phyloP scores from a whole-genome alignment of 2,888 invertebrate species.

The Philereme transversata region DNA sequence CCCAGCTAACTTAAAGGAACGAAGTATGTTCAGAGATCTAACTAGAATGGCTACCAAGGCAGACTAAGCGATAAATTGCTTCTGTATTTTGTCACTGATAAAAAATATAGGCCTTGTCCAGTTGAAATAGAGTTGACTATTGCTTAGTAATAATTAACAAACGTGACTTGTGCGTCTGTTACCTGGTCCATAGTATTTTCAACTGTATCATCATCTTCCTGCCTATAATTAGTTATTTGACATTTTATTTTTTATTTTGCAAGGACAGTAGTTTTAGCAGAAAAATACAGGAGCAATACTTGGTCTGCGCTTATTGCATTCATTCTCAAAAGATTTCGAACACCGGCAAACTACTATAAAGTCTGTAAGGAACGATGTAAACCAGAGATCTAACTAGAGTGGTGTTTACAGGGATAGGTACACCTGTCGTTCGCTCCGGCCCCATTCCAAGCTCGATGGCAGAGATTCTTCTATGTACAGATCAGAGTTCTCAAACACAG shows the following conservation, averaged over 20 bases:
- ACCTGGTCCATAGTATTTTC: no score
- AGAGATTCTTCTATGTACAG: constrained; percentile 95
- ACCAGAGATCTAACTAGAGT: constrained; percentile 24
- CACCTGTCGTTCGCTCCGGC: constrained; percentile 79
- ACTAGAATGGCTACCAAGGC: constrained; percentile 1
- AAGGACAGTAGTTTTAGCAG: constrained; percentile 61
- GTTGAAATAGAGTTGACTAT: no score
- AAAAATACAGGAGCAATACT: constrained; percentile 76
- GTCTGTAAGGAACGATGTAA: neutral
- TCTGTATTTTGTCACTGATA: no score
- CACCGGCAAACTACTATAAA: constrained; percentile 13
- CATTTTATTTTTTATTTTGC: no score
- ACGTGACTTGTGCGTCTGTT: no score
- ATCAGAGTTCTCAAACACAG: constrained; percentile 86
- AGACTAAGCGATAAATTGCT: no score
- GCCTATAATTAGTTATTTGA: no score
- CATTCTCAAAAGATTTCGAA: constrained; percentile 58
- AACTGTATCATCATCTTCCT: no score
- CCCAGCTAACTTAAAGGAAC: constrained; percentile 2
- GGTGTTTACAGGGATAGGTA: constrained; percentile 52
- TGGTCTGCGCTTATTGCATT: constrained; percentile 52
- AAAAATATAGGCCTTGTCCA: no score
- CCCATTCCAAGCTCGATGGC: constrained; percentile 92
- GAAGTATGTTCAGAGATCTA: constrained; percentile 7
- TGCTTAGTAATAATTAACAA: no score